Conservation (phyloP, 2,113 vertebrate species). For the Equus quagga region DNA sequence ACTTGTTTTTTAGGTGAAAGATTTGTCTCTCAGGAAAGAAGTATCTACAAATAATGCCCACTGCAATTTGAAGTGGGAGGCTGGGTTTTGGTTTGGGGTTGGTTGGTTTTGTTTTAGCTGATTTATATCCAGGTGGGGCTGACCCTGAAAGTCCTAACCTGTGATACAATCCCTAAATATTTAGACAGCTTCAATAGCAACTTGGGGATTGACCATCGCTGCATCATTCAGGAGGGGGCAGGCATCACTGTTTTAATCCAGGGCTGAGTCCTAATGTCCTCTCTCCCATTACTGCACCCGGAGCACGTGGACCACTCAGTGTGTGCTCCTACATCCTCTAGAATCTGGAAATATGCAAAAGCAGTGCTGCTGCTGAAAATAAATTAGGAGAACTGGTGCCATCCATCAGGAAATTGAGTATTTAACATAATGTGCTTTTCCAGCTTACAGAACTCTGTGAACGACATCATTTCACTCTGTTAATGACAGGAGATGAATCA, state of each 20-base stretch:
- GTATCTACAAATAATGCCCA: neutral
- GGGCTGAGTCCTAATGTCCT: neutral
- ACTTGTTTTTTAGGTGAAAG: slow-evolving; percentile 3
- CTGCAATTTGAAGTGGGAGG: neutral
- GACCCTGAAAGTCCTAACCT: neutral
- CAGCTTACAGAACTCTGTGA: slow-evolving; percentile 57
- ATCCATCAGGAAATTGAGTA: slow-evolving; percentile 55
- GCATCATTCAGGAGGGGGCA: neutral
- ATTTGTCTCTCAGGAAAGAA: neutral
- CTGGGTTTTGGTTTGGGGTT: neutral
- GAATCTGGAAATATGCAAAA: neutral
- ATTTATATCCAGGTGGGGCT: slow-evolving; percentile 2
- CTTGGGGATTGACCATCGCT: neutral
- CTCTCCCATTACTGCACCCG: no score
- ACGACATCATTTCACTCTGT: slow-evolving; percentile 38
- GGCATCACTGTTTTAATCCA: neutral
- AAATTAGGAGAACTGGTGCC: slow-evolving; percentile 43
- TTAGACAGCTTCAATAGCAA: slow-evolving; percentile 42
- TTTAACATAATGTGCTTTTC: slow-evolving; percentile 61
- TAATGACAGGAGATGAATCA: slow-evolving; percentile 78
- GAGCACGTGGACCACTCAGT: neutral
- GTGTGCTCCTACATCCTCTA: neutral
- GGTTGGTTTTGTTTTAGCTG: neutral
- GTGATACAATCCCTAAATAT: slow-evolving; percentile 51
- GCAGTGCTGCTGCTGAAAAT: neutral